These are phyloP conservation scores for Plebejus argus DNA, from an alignment of 2,888 invertebrate species.

Conservation along the genomic window DNA sequence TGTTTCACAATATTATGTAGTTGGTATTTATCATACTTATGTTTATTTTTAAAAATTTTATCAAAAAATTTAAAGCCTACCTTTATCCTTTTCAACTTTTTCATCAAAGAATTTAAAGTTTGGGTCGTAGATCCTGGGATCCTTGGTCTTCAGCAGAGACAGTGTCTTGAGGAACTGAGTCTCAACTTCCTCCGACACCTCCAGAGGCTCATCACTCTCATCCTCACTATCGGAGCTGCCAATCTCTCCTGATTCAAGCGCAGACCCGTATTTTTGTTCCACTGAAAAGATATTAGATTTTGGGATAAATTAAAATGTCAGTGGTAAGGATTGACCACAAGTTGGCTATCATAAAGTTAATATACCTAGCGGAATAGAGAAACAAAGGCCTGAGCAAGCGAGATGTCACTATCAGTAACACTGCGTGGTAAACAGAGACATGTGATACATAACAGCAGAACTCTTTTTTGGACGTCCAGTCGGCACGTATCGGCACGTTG, in stretches of 20 bases:
- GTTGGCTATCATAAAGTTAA: no score
- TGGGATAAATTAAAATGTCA: neutral
- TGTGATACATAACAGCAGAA: no score
- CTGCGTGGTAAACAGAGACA: no score
- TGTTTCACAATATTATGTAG: neutral
- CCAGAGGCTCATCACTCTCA: constrained; percentile 82
- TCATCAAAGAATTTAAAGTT: constrained; percentile 85
- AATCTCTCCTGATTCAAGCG: constrained; percentile 68
- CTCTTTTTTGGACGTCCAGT: no score
- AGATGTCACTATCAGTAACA: no score
- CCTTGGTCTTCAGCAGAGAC: constrained; percentile 91
- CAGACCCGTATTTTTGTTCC: constrained; percentile 87
- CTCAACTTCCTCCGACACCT: constrained; percentile 84
- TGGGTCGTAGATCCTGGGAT: constrained; percentile 93
- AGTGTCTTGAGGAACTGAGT: constrained; percentile 93
- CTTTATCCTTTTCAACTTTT: constrained; percentile 70
- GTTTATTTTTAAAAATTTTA: neutral
- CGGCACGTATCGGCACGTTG: no score
- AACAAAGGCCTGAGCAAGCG: no score
- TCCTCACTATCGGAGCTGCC: constrained; percentile 82
- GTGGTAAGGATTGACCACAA: neutral
- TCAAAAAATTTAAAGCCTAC: constrained; percentile 43
- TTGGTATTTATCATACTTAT: neutral
- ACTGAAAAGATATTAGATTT: constrained; percentile 67
- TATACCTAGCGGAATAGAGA: no score